Evolutionary conservation across 2,113 vertebrate genomes (phyloP).

Genomic region (Hemicordylus capensis): DNA sequence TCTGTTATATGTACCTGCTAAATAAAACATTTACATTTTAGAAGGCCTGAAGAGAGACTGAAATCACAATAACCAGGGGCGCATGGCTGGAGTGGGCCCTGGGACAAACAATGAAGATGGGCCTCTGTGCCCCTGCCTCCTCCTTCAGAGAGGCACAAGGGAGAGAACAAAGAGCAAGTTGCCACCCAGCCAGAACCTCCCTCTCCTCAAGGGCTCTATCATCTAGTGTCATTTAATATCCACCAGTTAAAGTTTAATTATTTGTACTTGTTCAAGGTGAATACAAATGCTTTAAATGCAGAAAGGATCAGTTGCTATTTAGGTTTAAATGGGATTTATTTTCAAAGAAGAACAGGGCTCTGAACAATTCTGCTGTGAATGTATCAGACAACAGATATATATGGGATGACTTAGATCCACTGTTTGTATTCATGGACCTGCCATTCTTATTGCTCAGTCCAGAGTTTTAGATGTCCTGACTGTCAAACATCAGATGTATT

Average conservation of each 20-base stretch:
- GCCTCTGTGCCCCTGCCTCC: too few species aligned
- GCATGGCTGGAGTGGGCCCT: too few species aligned
- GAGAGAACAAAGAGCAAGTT: too few species aligned
- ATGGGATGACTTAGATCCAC: conserved; percentile 16
- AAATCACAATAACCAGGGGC: too few species aligned
- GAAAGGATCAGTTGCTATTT: not conserved
- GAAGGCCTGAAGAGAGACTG: not conserved
- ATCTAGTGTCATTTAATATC: too few species aligned
- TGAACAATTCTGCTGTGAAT: conserved; percentile 20
- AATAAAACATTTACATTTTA: not conserved
- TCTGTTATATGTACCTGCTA: not conserved
- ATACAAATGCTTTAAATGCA: not conserved
- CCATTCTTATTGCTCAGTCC: conserved; percentile 49
- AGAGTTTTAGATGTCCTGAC: conserved; percentile 55
- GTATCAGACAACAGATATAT: not conserved
- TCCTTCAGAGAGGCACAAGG: too few species aligned
- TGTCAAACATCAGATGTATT: conserved; percentile 63
- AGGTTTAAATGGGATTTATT: conserved; percentile 1
- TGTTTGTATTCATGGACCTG: conserved; percentile 29
- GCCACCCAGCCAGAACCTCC: too few species aligned
- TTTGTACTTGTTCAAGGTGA: not conserved
- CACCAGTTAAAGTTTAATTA: conserved; percentile 6
- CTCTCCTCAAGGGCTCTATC: too few species aligned
- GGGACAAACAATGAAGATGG: too few species aligned
- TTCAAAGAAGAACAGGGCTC: not conserved